phyloP scores from a whole-genome alignment of 2,797 vertebrate species.

The Gymnopithys bicolor region DNA sequence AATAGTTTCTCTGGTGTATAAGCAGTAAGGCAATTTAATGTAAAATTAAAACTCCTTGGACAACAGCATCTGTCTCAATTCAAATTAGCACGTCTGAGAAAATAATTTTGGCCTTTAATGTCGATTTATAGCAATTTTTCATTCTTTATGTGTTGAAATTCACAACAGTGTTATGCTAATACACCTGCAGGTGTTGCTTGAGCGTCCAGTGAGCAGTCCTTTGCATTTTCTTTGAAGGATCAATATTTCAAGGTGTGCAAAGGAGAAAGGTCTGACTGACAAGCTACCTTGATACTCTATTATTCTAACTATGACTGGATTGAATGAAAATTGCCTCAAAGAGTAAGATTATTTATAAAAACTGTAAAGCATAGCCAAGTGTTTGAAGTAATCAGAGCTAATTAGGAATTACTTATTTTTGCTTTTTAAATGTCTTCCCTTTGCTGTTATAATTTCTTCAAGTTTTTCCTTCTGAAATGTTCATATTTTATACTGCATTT shows the following conservation, averaged over 20 bases:
- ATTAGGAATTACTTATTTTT: conserved; percentile 1
- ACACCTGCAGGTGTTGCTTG: background rate
- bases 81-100: conserved; percentile 27
- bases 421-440: background rate
- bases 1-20: conserved; percentile 36
- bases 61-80: background rate
- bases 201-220: background rate
- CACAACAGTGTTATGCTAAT: background rate
- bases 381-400: conserved; percentile 9
- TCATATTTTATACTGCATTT: background rate
- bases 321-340: conserved; percentile 21
- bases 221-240: conserved; percentile 31
- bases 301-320: background rate
- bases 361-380: background rate
- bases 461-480: background rate
- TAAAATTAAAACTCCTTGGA: conserved; percentile 34
- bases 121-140: conserved; percentile 17
- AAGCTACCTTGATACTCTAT: background rate
- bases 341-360: conserved; percentile 9
- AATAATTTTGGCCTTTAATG: conserved; percentile 10
- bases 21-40: conserved; percentile 1
- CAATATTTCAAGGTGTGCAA: conserved; percentile 7
- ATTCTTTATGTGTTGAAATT: background rate
- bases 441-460: background rate
- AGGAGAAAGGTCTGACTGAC: conserved; percentile 4